Evolutionary conservation across 2,113 vertebrate species (phyloP).

Genomic region (Stegostoma tigrinum): DNA sequence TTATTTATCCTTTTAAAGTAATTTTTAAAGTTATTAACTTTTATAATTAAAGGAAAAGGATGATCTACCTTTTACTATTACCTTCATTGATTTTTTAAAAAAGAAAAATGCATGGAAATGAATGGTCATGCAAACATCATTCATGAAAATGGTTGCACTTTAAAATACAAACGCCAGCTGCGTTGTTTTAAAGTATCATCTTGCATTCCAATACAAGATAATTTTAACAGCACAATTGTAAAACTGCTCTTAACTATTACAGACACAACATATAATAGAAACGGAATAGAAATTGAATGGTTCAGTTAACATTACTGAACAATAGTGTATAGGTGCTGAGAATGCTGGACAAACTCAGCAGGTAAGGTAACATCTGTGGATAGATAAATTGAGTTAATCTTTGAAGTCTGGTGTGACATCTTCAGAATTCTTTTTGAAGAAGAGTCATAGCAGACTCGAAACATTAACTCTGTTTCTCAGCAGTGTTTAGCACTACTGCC

Average conservation of each 20-base stretch:
- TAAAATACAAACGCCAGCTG: not conserved
- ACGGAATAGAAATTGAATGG: not conserved
- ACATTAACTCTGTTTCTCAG: too few species aligned
- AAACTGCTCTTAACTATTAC: not conserved
- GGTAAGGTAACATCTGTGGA: too few species aligned
- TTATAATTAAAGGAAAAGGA: not conserved
- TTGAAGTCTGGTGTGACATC: too few species aligned
- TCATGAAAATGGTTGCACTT: not conserved
- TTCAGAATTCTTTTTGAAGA: too few species aligned
- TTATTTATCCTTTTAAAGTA: not conserved
- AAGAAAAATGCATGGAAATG: not conserved
- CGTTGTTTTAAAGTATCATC: not conserved
- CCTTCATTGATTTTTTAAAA: not conserved
- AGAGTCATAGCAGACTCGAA: too few species aligned
- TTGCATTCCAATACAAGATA: not conserved
- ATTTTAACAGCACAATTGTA: not conserved
- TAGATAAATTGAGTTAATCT: too few species aligned
- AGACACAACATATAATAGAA: not conserved
- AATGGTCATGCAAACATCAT: not conserved
- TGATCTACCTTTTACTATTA: not conserved
- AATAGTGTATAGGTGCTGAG: not conserved
- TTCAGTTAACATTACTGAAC: not conserved
- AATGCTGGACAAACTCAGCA: too few species aligned
- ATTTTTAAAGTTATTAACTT: not conserved
- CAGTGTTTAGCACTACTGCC: too few species aligned